Conservation (phyloP, 2,797 vertebrate species). For the Danio aesculapii region DNA sequence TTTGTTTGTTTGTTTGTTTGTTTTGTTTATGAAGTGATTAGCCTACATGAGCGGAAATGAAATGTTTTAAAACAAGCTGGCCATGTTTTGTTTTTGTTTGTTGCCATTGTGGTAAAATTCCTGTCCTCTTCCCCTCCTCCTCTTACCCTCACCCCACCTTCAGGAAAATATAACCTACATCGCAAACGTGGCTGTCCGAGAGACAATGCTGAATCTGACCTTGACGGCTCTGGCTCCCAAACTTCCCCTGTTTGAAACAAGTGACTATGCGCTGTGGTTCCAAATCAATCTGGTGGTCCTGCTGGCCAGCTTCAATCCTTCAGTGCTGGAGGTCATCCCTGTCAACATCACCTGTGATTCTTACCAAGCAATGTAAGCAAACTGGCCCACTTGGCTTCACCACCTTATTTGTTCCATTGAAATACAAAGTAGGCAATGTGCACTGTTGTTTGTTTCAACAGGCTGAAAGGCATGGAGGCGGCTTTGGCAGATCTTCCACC, state of each 20-base stretch:
- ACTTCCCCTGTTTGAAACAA: slow-evolving; percentile 44
- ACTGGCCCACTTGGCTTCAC: not conserved
- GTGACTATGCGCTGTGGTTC: slow-evolving; percentile 66
- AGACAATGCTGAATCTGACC: slow-evolving; percentile 65
- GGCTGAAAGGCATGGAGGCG: not conserved
- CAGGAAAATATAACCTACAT: slow-evolving; percentile 64
- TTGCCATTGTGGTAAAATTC: not conserved
- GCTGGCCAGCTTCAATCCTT: slow-evolving; percentile 60
- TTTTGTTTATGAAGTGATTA: no score
- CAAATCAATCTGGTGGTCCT: slow-evolving; percentile 63
- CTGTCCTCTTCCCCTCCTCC: not conserved
- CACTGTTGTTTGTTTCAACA: not conserved
- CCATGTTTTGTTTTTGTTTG: no score
- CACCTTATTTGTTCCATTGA: no score
- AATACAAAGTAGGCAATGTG: no score
- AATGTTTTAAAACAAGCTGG: not conserved
- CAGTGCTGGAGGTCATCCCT: slow-evolving; percentile 56
- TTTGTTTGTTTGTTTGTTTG: not conserved
- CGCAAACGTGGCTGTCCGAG: slow-evolving; percentile 43
- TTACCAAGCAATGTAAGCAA: not conserved
- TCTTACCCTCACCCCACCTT: no score
- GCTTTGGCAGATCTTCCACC: no score
- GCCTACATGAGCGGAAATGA: no score
- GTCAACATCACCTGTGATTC: slow-evolving; percentile 34
- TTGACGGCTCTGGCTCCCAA: slow-evolving; percentile 56